A percentile compares a stretch with the other conserved stretches of the same genome.
Conservation (phyloP, 2,888 invertebrate species). For the Balanococcus diminutus region DNA sequence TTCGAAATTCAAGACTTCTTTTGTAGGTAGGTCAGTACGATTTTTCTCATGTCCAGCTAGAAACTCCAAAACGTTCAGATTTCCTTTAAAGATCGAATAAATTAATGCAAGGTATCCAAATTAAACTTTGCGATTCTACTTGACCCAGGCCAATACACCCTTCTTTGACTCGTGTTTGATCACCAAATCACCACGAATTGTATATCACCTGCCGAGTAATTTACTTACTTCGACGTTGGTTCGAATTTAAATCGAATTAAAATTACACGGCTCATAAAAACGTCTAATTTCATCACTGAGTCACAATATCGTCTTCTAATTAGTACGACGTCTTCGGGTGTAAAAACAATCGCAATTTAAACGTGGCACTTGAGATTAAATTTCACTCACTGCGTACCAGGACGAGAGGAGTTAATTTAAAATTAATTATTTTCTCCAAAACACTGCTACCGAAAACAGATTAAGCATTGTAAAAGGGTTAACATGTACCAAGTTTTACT, state of each 20-base stretch:
- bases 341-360: slow-evolving; percentile 15
- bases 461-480: slow-evolving; percentile 23
- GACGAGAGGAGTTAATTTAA: slow-evolving; percentile 37
- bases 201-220: not conserved
- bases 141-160: not conserved
- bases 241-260: slow-evolving; percentile 9
- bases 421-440: slow-evolving; percentile 37
- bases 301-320: slow-evolving; percentile 23
- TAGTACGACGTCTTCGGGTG: not conserved
- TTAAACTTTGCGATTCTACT: too few species aligned
- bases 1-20: too few species aligned
- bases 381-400: not conserved
- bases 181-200: not conserved
- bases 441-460: slow-evolving; percentile 16
- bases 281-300: not conserved
- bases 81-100: too few species aligned
- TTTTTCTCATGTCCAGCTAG: too few species aligned
- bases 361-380: slow-evolving; percentile 26
- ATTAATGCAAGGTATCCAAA: too few species aligned
- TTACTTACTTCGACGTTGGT: not conserved
- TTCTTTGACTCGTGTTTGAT: not conserved
- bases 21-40: too few species aligned
- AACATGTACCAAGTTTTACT: slow-evolving; percentile 21
- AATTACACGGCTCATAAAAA: slow-evolving; percentile 24
- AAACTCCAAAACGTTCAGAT: too few species aligned